Base-by-base conservation (phyloP, 2,113 vertebrate genomes). In the Toxotes jaculatrix region DNA sequence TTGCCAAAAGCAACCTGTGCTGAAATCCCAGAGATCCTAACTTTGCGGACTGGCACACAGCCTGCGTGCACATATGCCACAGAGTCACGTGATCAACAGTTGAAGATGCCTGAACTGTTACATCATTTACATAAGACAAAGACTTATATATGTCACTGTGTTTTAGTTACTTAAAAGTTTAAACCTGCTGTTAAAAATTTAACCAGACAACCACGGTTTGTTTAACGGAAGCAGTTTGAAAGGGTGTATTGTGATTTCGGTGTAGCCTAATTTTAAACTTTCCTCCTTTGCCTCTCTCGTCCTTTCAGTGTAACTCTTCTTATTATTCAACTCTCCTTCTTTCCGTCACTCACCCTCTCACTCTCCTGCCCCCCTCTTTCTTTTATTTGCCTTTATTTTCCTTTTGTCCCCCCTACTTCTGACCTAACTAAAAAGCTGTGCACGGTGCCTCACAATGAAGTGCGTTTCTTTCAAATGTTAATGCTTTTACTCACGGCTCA, bases 381-480 rank as follows among this genome's bases (percentile, higher is more conserved):
- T 80, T 73, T 78, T 61, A 40, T 27, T 45, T 23, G 47, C 32
- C 31, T 87, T 64, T 69, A 59, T 75, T 69, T 75, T 47, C 53
- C 17, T 77, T 69, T 69, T 3, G n/a, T 23, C 55, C 68, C 63
- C 53, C 59, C 76, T 45, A 63, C 80, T 84, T 81, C 74, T 92
- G 79, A 87, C 90, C 88, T 47, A 83, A 84, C 85, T 87, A 79
- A 84, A 88, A 85, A 75, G 77, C 88, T 72, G 86, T 83, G 89
- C 87, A 64, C 70, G 5, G 82, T 80, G 87, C 89, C 88, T 91
- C 88, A 90, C 92, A 93, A 92, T 93, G 87, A 92, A 93, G 89
- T 86, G 85, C 21, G 43, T 53, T 84, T 89, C 90, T 93, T 95
- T 95, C 92, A 92, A 88, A 95, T 95, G 94, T 88, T 95, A 95